These are phyloP conservation scores for Myathropa florea DNA, from an alignment of 2,888 invertebrate species.

Conservation along the genomic window DNA sequence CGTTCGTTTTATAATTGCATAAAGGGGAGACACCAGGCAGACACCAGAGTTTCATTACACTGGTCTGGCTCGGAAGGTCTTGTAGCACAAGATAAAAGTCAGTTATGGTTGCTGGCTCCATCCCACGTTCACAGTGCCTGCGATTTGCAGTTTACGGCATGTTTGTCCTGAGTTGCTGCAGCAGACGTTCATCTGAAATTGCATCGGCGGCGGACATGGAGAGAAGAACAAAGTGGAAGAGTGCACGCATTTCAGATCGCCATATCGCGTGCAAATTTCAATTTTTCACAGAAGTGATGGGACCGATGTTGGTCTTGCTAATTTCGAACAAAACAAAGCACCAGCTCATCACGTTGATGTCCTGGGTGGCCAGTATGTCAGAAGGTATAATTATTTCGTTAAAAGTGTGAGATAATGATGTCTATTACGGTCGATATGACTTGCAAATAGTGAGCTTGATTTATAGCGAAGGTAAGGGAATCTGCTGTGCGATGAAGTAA, in stretches of 20 bases:
- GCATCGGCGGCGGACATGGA: background rate
- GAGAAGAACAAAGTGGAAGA: constrained; percentile 2
- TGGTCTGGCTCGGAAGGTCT: constrained; percentile 34
- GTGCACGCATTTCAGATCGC: constrained; percentile 38
- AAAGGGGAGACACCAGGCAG: constrained; percentile 15
- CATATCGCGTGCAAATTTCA: constrained; percentile 58
- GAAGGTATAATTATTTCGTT: constrained; percentile 59
- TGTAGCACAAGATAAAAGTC: constrained; percentile 39
- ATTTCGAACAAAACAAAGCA: constrained; percentile 39
- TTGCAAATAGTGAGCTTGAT: background rate
- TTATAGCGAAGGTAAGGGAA: background rate
- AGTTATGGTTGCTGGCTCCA: constrained; percentile 5
- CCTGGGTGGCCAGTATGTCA: constrained; percentile 55
- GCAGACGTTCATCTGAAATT: constrained; percentile 35
- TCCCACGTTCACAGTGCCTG: constrained; percentile 12
- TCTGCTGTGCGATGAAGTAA: too few species aligned
- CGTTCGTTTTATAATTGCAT: constrained; percentile 50
- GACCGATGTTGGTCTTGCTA: constrained; percentile 50
- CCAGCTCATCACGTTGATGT: constrained; percentile 29
- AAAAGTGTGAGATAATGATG: constrained; percentile 40
- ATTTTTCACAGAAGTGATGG: constrained; percentile 60
- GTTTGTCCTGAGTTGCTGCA: background rate
- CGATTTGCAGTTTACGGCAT: constrained; percentile 5
- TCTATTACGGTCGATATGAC: constrained; percentile 13
- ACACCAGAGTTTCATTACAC: background rate